A percentile compares a stretch with the other conserved stretches of the same genome.
Evolutionary conservation across 2,113 vertebrate species (phyloP).

Genomic region (Podilymbus podiceps): DNA sequence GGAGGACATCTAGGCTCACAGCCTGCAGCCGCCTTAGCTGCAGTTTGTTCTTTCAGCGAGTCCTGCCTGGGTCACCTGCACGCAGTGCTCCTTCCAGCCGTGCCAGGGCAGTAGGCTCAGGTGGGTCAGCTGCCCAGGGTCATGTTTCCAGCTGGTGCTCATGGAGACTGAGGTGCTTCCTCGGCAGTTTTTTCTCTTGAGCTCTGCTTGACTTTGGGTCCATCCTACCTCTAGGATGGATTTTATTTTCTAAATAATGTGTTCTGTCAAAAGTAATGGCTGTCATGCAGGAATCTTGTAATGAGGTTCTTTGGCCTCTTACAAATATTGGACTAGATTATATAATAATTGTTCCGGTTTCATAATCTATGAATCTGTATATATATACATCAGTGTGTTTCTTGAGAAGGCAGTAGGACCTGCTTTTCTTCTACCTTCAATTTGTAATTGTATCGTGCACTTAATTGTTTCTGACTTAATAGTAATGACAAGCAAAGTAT

Average conservation of each 20-base stretch:
- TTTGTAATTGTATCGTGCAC: not conserved
- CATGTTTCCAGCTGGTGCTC: not conserved
- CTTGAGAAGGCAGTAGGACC: not conserved
- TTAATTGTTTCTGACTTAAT: not conserved
- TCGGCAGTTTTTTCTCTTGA: rapidly evolving
- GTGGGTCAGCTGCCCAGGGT: not conserved
- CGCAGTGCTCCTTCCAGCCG: rapidly evolving
- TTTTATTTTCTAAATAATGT: not conserved
- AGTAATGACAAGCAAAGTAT: not conserved
- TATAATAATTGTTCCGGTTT: not conserved
- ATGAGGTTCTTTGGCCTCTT: not conserved
- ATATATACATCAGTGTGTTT: not conserved
- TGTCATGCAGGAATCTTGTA: not conserved
- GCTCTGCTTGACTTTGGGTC: not conserved
- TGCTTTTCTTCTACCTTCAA: not conserved
- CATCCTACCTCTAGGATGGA: not conserved
- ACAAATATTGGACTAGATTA: not conserved
- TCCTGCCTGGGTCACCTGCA: not conserved
- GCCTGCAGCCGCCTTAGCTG: not conserved
- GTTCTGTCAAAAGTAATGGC: constrained; percentile 3
- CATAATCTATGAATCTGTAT: not conserved
- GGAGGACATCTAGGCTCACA: not conserved
- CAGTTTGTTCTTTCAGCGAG: not conserved
- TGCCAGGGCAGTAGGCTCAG: rapidly evolving
- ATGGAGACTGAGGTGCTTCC: not conserved